Conservation (phyloP, 1,140 invertebrate genomes). For the Sogatella furcifera region DNA sequence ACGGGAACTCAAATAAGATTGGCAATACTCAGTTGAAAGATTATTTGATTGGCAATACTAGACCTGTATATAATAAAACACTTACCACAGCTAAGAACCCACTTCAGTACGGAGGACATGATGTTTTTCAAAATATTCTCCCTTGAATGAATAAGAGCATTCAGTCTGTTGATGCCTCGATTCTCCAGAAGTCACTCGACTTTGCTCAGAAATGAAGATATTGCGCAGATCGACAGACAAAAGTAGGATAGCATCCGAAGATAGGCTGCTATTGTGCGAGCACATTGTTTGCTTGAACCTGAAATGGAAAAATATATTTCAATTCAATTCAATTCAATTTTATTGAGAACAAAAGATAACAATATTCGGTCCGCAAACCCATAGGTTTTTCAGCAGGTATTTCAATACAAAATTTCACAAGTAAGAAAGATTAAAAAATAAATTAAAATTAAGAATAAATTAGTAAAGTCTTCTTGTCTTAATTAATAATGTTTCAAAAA, state of each 20-base stretch:
- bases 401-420: too few relatives aligned
- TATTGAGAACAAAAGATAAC: background rate
- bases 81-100: slow-evolving; percentile 37
- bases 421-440: too few relatives aligned
- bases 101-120: slow-evolving; percentile 39
- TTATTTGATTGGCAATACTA: too few relatives aligned
- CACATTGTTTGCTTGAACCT: slow-evolving; percentile 7
- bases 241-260: slow-evolving; percentile 56
- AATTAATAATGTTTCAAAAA: too few relatives aligned
- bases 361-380: too few relatives aligned
- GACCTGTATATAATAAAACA: background rate
- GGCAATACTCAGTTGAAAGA: too few relatives aligned
- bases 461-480: too few relatives aligned
- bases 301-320: background rate
- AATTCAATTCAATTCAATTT: background rate
- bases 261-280: slow-evolving; percentile 51
- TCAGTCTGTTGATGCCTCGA: slow-evolving; percentile 16
- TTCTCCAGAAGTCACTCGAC: slow-evolving; percentile 17
- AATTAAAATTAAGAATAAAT: too few relatives aligned
- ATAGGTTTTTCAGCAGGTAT: too few relatives aligned
- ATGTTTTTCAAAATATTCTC: slow-evolving; percentile 37
- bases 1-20: too few relatives aligned
- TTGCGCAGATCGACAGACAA: slow-evolving; percentile 56
- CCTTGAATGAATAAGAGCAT: slow-evolving; percentile 22
- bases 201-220: slow-evolving; percentile 43